Conservation (phyloP, 2,797 vertebrate species). For the Pempheris klunzingeri region DNA sequence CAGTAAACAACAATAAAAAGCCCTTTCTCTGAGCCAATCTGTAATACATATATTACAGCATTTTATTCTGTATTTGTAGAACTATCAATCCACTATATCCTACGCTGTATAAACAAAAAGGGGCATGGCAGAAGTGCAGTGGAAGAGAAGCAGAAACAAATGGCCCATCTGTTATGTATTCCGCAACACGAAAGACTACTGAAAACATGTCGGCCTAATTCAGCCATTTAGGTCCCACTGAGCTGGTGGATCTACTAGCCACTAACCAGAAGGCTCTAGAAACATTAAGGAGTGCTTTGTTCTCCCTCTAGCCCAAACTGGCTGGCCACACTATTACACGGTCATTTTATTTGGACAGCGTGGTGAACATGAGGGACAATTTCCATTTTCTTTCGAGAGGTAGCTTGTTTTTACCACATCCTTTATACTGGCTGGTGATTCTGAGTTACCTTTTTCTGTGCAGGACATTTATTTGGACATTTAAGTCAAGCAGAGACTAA, state of each 20-base stretch:
- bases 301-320: conserved; percentile 41
- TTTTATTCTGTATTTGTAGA: background rate
- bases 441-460: conserved; percentile 44
- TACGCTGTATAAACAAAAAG: background rate
- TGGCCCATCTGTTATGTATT: background rate
- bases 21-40: background rate
- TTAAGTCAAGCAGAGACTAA: conserved; percentile 61
- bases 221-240: conserved; percentile 20
- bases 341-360: conserved; percentile 45
- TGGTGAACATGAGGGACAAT: conserved; percentile 36
- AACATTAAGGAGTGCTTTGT: conserved; percentile 30
- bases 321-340: conserved; percentile 37
- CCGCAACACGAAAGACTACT: conserved; percentile 16
- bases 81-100: background rate
- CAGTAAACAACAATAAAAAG: background rate
- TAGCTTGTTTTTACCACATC: conserved; percentile 44
- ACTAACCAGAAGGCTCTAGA: conserved; percentile 29
- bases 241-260: conserved; percentile 42
- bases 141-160: conserved; percentile 17
- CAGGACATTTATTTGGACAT: conserved; percentile 62
- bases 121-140: conserved; percentile 1
- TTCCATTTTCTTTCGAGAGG: conserved; percentile 37
- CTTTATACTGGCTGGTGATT: conserved; percentile 41
- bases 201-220: conserved; percentile 24
- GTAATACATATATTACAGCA: background rate